phyloP scores from a whole-genome alignment of 2,888 invertebrate genomes.

The Thecophora atra region DNA sequence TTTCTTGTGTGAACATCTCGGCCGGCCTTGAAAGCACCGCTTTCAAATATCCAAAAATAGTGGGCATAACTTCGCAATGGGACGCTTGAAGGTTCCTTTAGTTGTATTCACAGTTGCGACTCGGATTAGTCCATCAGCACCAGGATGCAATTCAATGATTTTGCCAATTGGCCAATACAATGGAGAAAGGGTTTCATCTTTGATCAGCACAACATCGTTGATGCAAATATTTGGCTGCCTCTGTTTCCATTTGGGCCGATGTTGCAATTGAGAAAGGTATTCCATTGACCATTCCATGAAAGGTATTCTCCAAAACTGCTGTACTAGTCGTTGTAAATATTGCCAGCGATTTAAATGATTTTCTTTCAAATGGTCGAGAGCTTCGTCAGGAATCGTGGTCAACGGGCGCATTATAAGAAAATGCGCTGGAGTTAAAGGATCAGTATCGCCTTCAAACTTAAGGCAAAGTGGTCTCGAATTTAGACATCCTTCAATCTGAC shows the following conservation, averaged over 20 bases:
- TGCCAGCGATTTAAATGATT: slow-evolving; percentile 39
- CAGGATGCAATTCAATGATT: slow-evolving; percentile 46
- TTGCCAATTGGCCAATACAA: slow-evolving; percentile 48
- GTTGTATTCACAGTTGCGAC: slow-evolving; percentile 36
- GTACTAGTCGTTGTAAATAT: slow-evolving; percentile 37
- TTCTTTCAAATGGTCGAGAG: slow-evolving; percentile 2
- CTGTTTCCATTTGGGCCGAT: slow-evolving; percentile 36
- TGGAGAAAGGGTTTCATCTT: slow-evolving; percentile 35
- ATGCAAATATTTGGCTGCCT: slow-evolving; percentile 29
- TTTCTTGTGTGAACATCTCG: too few species aligned
- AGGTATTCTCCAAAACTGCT: slow-evolving; percentile 38
- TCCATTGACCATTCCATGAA: slow-evolving; percentile 38
- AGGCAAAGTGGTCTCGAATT: slow-evolving; percentile 53
- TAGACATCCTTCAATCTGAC: slow-evolving; percentile 54
- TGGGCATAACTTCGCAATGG: slow-evolving; percentile 17
- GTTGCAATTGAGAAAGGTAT: slow-evolving; percentile 36
- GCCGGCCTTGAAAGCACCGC: too few species aligned
- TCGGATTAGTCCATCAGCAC: slow-evolving; percentile 44
- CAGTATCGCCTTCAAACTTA: slow-evolving; percentile 44
- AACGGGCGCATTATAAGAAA: slow-evolving; percentile 40
- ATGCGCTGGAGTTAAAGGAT: slow-evolving; percentile 45
- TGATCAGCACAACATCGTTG: slow-evolving; percentile 38
- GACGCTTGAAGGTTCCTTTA: too few species aligned
- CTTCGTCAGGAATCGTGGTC: slow-evolving; percentile 31
- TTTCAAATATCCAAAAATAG: too few species aligned